Evolutionary conservation across 2,888 invertebrate species (phyloP), one percentile per base, ranked within the genome.

Genomic region (Platypus cylindrus): DNA sequence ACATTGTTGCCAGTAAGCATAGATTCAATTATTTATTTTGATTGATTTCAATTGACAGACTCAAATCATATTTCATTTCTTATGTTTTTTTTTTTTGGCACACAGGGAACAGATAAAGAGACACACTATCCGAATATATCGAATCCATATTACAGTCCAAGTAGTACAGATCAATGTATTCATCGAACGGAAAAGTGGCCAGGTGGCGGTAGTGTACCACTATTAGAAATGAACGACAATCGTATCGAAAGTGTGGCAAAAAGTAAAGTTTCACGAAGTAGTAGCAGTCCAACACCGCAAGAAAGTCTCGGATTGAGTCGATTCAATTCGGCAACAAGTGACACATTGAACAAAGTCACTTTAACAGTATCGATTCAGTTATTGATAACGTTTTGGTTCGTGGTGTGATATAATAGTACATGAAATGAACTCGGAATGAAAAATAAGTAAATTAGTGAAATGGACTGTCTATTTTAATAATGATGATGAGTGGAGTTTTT

Each of bases 231-330:
- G 26, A 60, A 62, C 41, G 57, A 55, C 38, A 63, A 62, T 41
- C 61, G 61, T 49, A 62, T 62, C 48, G 62, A 61, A 45, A 60
- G 59, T 30, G 58, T 57, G 20, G 57, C 58, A 9, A 47, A 71
- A 24, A 75, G 73, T 50, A 71, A 70, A 56, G 69, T 71, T 24
- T 73, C 72, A 33, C 64, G 74, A 24, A 73, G 73, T 52, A 54
- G 55, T 36, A 34, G 34, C 13, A 43, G 40, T 27, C 58, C 60
- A 3, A 68, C 70, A n/a, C 68, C 56, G 27, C 65, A 66, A 44
- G 72, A 71, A 48, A 67, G 69, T 38, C 65, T 72, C 37, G 66
- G 69, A 29, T 54, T 67, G 36, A 70, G 65, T 52, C 49, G 60
- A 42, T 55, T 53, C 41, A 60, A 60, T 46, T n/a, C n/a, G n/a